Conservation (phyloP, 1,140 invertebrate genomes). For the Drosophila varians region DNA sequence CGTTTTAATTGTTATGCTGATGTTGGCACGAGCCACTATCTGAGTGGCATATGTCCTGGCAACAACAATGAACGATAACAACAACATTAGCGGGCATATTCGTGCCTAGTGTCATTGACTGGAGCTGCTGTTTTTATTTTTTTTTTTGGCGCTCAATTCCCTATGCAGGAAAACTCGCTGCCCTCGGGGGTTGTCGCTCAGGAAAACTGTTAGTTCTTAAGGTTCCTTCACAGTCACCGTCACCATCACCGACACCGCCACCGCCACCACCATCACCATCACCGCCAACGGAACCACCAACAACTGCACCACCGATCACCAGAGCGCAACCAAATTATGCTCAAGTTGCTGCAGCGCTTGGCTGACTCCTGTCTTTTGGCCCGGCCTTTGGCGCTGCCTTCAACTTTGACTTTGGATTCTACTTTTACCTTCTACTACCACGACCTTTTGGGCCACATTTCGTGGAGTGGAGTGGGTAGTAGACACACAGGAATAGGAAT, state of each 20-base stretch:
- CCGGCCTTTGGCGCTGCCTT: constrained; percentile 29
- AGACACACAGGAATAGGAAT: constrained; percentile 16
- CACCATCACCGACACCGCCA: background rate
- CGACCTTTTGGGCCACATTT: constrained; percentile 24
- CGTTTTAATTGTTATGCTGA: constrained; percentile 78
- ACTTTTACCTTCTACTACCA: background rate
- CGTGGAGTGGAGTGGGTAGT: background rate
- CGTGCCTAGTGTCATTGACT: constrained; percentile 66
- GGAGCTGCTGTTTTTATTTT: constrained; percentile 16
- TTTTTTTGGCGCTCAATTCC: constrained; percentile 70
- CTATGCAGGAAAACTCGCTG: constrained; percentile 61
- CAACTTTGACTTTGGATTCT: constrained; percentile 27
- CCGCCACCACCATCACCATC: constrained; percentile 13
- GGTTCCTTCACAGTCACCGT: constrained; percentile 51
- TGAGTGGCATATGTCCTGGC: constrained; percentile 52
- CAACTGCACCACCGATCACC: constrained; percentile 34
- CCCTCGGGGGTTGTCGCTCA: constrained; percentile 59
- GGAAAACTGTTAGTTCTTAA: constrained; percentile 64
- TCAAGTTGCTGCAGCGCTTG: constrained; percentile 71
- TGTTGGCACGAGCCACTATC: constrained; percentile 70
- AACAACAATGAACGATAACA: background rate
- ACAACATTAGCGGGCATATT: constrained; percentile 1
- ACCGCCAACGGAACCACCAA: constrained; percentile 4
- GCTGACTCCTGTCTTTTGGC: constrained; percentile 45
- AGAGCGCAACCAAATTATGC: constrained; percentile 78